Evolutionary conservation across 2,797 vertebrate genomes (phyloP), one percentile per base, ranked within the genome.

Genomic region (Spheniscus humboldti): DNA sequence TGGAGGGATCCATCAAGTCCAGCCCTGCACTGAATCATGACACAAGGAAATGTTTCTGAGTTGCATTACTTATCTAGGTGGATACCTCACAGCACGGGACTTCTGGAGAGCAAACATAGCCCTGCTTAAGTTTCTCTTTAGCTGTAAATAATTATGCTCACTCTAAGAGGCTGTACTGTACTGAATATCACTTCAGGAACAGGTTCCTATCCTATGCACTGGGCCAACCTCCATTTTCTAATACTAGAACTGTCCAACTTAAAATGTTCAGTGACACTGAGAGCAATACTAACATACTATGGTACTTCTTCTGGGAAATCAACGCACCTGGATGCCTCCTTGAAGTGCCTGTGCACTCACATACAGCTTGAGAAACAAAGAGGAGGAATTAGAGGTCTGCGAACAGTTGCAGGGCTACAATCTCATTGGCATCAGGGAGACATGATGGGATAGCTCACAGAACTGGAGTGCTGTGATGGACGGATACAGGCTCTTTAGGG

Each of bases 391-490:
- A 45, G 68, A 92, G 31, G 37, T 19, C 35, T 39, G 37, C 75
- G 64, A 31, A 39, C 7, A 27, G 39, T 31, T 73, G n/a, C 60
- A 50, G 82, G 28, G 24, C 20, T 57, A 4, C 3, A 10, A 9
- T 39, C 45, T 76, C 24, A 28, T 2, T 48, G 14, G 24, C 27
- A 64, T 48, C n/a, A 64, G 67, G 82, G 33, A 72, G 48, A 53
- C 2, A 6, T 4, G 9, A 25, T 76, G 18, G 35, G 17, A 60
- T 37, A 68, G n/a, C 41, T 79, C 41, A 64, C 20, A 28, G 1
- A 6, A 64, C 25, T 9, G 0, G 0, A 86, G 31, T 30, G 11
- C 19, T 7, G 1, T 11, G 63, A 8, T 7, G 63, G 59, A 90
- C 0, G 4, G 47, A 64, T 23, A 57, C 9, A 57, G 24, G 19